A percentile compares a stretch with the other conserved stretches of the same genome.
phyloP scores from a whole-genome alignment of 2,113 vertebrate genomes.

The Bolborhynchus lineola region DNA sequence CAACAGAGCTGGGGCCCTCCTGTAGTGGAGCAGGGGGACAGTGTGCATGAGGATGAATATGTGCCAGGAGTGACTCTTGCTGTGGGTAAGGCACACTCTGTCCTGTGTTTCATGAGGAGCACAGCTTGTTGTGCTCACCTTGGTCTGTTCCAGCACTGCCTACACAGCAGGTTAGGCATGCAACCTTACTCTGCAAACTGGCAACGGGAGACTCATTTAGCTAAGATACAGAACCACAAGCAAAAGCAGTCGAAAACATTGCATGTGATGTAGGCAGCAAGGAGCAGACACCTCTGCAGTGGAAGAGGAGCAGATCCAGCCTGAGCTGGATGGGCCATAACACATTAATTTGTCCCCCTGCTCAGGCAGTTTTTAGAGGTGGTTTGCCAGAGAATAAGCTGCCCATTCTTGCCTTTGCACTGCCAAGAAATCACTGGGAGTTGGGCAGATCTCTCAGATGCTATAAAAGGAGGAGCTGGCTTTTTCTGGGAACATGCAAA shows the following conservation, averaged over 20 bases:
- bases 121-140: not conserved
- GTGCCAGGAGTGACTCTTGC: not conserved
- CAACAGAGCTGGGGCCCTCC: not conserved
- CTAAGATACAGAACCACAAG: not conserved
- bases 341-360: not conserved
- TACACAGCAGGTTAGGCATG: not conserved
- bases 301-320: not conserved
- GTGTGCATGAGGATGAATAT: not conserved
- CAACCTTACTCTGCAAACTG: not conserved
- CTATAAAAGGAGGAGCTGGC: not conserved
- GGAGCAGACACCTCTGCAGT: not conserved
- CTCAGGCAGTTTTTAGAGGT: not conserved
- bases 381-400: not conserved
- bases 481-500: conserved; percentile 38
- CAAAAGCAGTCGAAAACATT: rapidly evolving
- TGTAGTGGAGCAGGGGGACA: rapidly evolving
- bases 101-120: not conserved
- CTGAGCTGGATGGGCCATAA: not conserved
- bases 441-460: not conserved
- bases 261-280: not conserved
- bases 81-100: rapidly evolving
- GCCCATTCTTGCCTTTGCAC: not conserved
- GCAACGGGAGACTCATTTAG: rapidly evolving
- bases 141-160: not conserved
- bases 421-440: not conserved